Percentiles rank a stretch among this genome's conserved stretches.
Conservation (phyloP, 1,140 invertebrate species). For the Bursaphelenchus mucronatus region DNA sequence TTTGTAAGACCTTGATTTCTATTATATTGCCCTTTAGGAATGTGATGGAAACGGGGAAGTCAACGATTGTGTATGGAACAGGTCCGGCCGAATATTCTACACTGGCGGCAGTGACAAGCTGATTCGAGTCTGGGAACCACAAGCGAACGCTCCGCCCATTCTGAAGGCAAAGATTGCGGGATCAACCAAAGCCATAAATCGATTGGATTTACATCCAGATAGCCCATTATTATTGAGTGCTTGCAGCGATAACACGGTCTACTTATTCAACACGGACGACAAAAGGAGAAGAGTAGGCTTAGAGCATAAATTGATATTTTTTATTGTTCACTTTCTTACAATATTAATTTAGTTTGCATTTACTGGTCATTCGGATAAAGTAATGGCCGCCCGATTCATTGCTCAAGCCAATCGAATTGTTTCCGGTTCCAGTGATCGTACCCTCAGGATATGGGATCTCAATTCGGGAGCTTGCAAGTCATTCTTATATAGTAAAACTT, state of each 20-base stretch:
- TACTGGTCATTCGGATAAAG: conserved; percentile 45
- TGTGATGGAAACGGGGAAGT: conserved; percentile 46
- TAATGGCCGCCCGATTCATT: conserved; percentile 34
- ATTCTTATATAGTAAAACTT: not conserved
- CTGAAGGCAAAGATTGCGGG: conserved; percentile 32
- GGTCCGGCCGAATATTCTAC: conserved; percentile 41
- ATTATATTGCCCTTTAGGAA: conserved; percentile 28
- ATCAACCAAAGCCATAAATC: conserved; percentile 40
- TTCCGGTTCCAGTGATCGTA: conserved; percentile 42
- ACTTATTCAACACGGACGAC: conserved; percentile 38
- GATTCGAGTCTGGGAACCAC: conserved; percentile 36
- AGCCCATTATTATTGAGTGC: conserved; percentile 33
- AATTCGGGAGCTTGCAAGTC: conserved; percentile 34
- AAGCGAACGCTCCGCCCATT: not conserved
- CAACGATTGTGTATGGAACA: conserved; percentile 40
- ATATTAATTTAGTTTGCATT: conserved; percentile 32
- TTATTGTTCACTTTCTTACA: not conserved
- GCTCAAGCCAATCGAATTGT: conserved; percentile 26
- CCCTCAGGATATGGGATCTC: conserved; percentile 41
- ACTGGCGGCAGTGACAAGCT: conserved; percentile 44
- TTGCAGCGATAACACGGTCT: conserved; percentile 37
- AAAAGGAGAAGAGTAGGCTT: conserved; percentile 31
- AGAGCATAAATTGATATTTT: not conserved
- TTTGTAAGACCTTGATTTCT: conserved; percentile 25
- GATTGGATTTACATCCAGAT: conserved; percentile 36